Conservation (phyloP, 1,140 invertebrate species). For the Drosophila novamexicana region DNA sequence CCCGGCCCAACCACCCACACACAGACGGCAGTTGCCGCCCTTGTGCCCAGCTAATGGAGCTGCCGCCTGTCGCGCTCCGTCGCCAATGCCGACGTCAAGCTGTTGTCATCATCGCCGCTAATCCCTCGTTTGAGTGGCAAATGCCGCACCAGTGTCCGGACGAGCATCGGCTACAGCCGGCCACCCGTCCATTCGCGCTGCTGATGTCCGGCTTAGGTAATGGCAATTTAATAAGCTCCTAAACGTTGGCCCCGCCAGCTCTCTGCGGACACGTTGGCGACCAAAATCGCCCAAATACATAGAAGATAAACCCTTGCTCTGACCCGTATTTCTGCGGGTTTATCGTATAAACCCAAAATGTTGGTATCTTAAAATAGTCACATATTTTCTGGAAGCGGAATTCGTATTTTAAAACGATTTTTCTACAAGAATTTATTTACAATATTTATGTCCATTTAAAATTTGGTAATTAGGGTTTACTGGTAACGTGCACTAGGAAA, state of each 20-base stretch:
- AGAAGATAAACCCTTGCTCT: background rate
- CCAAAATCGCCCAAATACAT: constrained; percentile 19
- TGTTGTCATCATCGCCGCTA: constrained; percentile 81
- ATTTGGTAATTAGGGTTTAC: too few species aligned
- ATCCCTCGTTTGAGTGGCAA: constrained; percentile 80
- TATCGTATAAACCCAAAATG: background rate
- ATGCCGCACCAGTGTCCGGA: constrained; percentile 48
- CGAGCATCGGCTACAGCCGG: background rate
- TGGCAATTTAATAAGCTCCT: constrained; percentile 80
- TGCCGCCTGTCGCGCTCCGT: constrained; percentile 45
- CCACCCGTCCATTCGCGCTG: constrained; percentile 15
- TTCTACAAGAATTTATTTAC: too few species aligned
- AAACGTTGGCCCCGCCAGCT: constrained; percentile 40
- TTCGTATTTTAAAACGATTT: too few species aligned
- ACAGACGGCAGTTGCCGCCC: constrained; percentile 2
- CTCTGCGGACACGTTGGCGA: background rate
- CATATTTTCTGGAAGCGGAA: too few species aligned
- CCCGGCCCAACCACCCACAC: background rate
- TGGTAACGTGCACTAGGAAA: too few species aligned
- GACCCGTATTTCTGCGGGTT: background rate
- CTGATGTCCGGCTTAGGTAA: constrained; percentile 78
- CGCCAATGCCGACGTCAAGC: constrained; percentile 58
- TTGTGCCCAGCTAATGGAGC: constrained; percentile 58
- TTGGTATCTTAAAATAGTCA: too few species aligned
- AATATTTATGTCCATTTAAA: too few species aligned